phyloP scores from a whole-genome alignment of 2,113 vertebrate genomes.

The Leiothrix lutea region DNA sequence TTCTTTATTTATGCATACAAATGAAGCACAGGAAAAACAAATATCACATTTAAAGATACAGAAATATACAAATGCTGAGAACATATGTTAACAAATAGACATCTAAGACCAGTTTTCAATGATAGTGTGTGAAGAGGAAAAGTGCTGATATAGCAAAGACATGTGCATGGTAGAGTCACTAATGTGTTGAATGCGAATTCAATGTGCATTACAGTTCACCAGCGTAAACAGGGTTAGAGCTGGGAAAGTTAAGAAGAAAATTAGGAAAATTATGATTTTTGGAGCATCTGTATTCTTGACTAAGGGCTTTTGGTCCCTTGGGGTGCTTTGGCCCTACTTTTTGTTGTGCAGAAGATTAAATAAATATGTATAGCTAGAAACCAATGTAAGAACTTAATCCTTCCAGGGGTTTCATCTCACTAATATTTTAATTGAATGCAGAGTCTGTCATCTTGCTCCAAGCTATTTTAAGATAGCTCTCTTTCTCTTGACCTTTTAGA shows the following conservation, averaged over 20 bases:
- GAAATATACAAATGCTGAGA: not conserved
- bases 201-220: not conserved
- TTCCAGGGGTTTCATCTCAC: not conserved
- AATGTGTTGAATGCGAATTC: not conserved
- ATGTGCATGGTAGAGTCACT: not conserved
- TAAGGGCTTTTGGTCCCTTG: not conserved
- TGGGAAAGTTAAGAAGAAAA: not conserved
- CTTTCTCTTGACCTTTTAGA: not conserved
- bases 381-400: not conserved
- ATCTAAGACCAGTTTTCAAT: not conserved
- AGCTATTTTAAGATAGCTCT: not conserved
- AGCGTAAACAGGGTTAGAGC: not conserved
- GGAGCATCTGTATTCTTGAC: not conserved
- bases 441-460: not conserved
- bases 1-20: not conserved
- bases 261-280: not conserved
- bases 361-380: not conserved
- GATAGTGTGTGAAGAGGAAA: not conserved
- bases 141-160: not conserved
- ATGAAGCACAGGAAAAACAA: not conserved
- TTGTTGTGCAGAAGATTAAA: not conserved
- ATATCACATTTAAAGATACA: not conserved
- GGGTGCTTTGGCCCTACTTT: not conserved
- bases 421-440: not conserved
- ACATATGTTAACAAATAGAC: not conserved